A percentile compares a stretch with the other conserved stretches of the same genome.
These are phyloP conservation scores for Cactoblastis cactorum DNA, from an alignment of 2,888 invertebrate species.

Conservation along the genomic window DNA sequence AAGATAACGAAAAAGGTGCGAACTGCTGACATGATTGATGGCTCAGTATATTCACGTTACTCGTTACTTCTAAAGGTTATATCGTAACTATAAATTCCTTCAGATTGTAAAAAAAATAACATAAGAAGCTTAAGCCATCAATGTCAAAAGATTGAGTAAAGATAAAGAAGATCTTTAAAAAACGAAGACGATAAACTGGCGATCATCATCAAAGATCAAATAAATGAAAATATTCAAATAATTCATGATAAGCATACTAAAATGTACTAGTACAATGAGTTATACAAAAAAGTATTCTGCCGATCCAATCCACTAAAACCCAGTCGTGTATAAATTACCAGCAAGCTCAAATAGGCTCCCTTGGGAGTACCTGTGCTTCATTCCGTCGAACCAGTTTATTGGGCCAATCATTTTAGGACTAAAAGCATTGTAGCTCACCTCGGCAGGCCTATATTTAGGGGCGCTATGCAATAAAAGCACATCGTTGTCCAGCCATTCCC, in stretches of 20 bases:
- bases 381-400: conserved; percentile 43
- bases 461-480: conserved; percentile 75
- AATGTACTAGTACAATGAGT: neutral
- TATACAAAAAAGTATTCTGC: neutral
- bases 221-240: neutral
- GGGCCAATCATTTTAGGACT: conserved; percentile 56
- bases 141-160: neutral
- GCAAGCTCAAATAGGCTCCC: conserved; percentile 1
- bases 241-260: neutral
- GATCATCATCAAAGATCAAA: neutral
- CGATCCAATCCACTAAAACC: neutral
- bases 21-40: neutral
- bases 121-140: conserved; percentile 11
- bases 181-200: neutral
- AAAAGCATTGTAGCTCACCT: conserved; percentile 60
- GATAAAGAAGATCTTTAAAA: neutral
- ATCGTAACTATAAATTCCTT: neutral
- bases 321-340: neutral
- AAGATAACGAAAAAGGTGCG: no score
- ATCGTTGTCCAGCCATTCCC: conserved; percentile 70
- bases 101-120: neutral
- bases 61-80: neutral
- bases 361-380: conserved; percentile 16
- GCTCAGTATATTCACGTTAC: neutral
- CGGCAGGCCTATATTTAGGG: conserved; percentile 73